Conservation (phyloP, 2,888 invertebrate genomes). For the Trissoscelio sp. region DNA sequence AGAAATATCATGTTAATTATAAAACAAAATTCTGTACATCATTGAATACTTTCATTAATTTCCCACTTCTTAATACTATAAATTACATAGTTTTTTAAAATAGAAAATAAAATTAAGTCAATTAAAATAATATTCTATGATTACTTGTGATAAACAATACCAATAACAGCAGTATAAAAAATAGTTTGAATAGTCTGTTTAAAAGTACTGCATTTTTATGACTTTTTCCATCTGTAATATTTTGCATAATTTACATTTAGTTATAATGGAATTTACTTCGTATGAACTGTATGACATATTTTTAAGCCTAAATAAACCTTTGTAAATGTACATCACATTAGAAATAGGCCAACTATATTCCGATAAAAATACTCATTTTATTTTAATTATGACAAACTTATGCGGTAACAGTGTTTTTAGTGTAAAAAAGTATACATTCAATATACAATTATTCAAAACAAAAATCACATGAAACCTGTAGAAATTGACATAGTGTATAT, state of each 20-base stretch:
- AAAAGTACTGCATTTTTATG: conserved; percentile 19
- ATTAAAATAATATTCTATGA: conserved; percentile 29
- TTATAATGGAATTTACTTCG: conserved; percentile 30
- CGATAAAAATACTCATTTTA: conserved; percentile 41
- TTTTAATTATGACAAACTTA: conserved; percentile 25
- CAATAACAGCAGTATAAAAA: conserved; percentile 16
- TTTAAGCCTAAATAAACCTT: conserved; percentile 49
- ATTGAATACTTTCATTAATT: no score
- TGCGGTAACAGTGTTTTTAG: conserved; percentile 32
- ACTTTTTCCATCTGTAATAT: background rate
- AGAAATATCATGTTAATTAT: no score
- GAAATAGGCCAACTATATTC: conserved; percentile 40
- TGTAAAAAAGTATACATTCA: conserved; percentile 52
- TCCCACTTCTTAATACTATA: no score
- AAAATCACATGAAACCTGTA: conserved; percentile 45
- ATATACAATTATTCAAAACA: conserved; percentile 12
- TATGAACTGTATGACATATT: conserved; percentile 24
- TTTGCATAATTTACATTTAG: conserved; percentile 10
- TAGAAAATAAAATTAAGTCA: conserved; percentile 13
- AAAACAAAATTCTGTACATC: no score
- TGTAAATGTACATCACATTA: conserved; percentile 44
- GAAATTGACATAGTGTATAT: conserved; percentile 57
- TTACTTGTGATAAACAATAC: conserved; percentile 34
- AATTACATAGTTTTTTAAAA: no score
- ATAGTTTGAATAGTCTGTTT: conserved; percentile 12